These are phyloP conservation scores for Garra rufa DNA, from an alignment of 2,113 vertebrate species.

Conservation along the genomic window DNA sequence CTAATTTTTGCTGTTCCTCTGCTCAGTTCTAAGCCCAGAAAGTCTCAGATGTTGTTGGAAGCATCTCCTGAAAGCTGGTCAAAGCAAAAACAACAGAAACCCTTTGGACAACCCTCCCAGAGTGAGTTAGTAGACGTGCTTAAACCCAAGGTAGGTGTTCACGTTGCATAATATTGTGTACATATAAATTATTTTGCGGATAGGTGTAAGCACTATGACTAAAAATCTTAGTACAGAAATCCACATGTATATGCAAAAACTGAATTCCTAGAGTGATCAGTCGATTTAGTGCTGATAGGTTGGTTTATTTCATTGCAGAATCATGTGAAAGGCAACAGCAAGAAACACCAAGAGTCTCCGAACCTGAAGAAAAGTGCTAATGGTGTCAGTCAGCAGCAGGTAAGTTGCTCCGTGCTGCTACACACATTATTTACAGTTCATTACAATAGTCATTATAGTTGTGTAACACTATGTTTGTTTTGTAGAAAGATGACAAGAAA, in stretches of 20 bases:
- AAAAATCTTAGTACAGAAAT: background rate
- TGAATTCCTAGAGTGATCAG: background rate
- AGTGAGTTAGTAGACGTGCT: constrained; percentile 79
- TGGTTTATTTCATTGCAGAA: constrained; percentile 64
- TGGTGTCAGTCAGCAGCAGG: constrained; percentile 76
- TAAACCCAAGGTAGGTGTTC: constrained; percentile 75
- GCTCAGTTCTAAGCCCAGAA: constrained; percentile 83
- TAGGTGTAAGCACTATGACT: background rate
- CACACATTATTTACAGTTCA: background rate
- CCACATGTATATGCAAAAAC: background rate
- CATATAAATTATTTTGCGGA: background rate
- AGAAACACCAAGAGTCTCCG: constrained; percentile 84
- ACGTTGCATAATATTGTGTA: background rate
- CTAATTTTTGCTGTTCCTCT: background rate
- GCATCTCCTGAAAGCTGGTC: constrained; percentile 76
- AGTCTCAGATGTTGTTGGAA: constrained; percentile 76
- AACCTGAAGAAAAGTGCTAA: constrained; percentile 84
- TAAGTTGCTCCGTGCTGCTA: constrained; percentile 58
- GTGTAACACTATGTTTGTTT: background rate
- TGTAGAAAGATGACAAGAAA: constrained; percentile 89
- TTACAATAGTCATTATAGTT: too few relatives aligned
- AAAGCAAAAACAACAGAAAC: constrained; percentile 84
- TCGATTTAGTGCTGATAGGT: constrained; percentile 2
- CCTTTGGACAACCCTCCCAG: constrained; percentile 69
- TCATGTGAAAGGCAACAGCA: constrained; percentile 82